Conservation (phyloP, 2,797 vertebrate species). For the Cynopterus sphinx region DNA sequence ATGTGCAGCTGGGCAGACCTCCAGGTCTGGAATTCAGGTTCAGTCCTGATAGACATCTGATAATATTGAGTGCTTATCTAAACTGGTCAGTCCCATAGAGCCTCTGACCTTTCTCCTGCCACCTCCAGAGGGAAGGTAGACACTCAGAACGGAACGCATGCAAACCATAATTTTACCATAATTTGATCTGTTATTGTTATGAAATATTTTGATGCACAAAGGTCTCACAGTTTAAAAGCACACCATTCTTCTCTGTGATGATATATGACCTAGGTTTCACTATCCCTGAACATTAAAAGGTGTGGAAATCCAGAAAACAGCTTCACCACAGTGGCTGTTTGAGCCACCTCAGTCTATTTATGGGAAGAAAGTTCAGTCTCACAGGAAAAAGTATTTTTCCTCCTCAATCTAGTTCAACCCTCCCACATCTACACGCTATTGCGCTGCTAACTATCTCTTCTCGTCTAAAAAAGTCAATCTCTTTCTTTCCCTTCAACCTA, state of each 20-base stretch:
- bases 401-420: neutral
- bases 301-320: neutral
- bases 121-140: neutral
- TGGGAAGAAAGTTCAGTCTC: neutral
- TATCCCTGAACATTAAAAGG: neutral
- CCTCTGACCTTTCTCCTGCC: neutral
- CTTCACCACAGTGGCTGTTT: no score
- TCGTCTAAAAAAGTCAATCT: neutral
- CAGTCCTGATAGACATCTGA: conserved; percentile 16
- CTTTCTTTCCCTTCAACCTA: neutral
- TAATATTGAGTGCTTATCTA: neutral
- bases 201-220: neutral
- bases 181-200: neutral
- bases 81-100: neutral
- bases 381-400: neutral
- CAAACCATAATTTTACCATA: neutral
- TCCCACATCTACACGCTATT: neutral
- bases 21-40: conserved; percentile 48
- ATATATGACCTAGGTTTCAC: neutral
- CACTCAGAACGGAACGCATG: neutral
- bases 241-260: neutral
- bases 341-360: neutral
- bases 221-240: neutral
- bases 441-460: neutral
- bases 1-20: conserved; percentile 5